Conservation (phyloP, 2,113 vertebrate species). For the Gopherus evgoodei region DNA sequence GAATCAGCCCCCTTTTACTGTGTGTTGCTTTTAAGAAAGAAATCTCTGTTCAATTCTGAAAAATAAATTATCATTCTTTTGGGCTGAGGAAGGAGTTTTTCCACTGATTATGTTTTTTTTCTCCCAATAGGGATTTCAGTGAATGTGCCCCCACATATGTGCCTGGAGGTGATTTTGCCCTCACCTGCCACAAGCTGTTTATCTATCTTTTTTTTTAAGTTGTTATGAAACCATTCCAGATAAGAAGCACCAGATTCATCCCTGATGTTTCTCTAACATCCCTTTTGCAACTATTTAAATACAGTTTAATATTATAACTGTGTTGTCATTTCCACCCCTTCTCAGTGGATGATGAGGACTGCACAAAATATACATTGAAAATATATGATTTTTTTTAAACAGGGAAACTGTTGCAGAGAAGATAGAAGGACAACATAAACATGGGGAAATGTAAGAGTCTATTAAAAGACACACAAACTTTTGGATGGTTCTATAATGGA, state of each 20-base stretch:
- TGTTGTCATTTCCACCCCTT: background rate
- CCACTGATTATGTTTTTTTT: background rate
- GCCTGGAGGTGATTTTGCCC: background rate
- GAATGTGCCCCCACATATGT: background rate
- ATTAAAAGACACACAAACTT: background rate
- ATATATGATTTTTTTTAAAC: background rate
- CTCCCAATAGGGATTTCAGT: fast-evolving
- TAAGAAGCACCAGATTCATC: background rate
- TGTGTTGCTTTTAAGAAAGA: fast-evolving
- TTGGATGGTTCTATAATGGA: background rate
- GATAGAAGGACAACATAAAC: background rate
- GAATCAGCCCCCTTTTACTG: too few relatives aligned
- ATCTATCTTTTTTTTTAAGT: too few relatives aligned
- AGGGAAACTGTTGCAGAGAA: background rate
- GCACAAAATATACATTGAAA: background rate
- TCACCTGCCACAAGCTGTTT: fast-evolving
- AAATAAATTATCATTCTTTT: background rate
- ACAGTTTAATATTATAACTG: background rate
- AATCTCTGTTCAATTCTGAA: background rate
- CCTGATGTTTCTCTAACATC: background rate
- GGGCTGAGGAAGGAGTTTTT: background rate
- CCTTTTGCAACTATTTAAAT: background rate
- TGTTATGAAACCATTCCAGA: background rate
- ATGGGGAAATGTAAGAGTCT: too few relatives aligned
- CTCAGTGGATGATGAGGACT: background rate